Percentiles rank a stretch among this genome's conserved stretches.
phyloP scores from a whole-genome alignment of 2,797 vertebrate genomes.

The Pantherophis alleghaniensis region DNA sequence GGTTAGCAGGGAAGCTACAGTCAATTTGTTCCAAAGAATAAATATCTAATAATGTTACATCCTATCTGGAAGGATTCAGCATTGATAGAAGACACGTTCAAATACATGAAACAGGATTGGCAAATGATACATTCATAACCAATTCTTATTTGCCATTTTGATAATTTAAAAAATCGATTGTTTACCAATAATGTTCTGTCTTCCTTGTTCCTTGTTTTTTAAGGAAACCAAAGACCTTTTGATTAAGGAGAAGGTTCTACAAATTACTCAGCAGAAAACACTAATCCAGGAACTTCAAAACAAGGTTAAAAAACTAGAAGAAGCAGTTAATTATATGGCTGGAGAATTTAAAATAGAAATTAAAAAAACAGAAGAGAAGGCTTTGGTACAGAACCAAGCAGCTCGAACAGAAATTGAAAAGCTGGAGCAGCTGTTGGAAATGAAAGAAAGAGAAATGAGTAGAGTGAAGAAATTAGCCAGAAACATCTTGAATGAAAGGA shows the following conservation, averaged over 20 bases:
- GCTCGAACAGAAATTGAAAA: slow-evolving; percentile 73
- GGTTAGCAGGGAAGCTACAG: not conserved
- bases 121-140: not conserved
- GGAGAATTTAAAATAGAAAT: slow-evolving; percentile 66
- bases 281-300: slow-evolving; percentile 70
- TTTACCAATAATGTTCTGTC: slow-evolving; percentile 8
- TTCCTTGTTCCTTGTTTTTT: slow-evolving; percentile 28
- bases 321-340: slow-evolving; percentile 60
- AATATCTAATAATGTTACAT: not conserved
- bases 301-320: slow-evolving; percentile 75
- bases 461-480: slow-evolving; percentile 77
- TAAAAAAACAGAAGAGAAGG: slow-evolving; percentile 51
- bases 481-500: slow-evolving; percentile 79
- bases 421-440: slow-evolving; percentile 76
- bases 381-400: slow-evolving; percentile 63
- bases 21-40: not conserved
- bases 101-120: not conserved
- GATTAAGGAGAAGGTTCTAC: slow-evolving; percentile 74
- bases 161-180: not conserved
- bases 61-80: not conserved
- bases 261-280: slow-evolving; percentile 73
- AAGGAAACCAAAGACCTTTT: slow-evolving; percentile 79
- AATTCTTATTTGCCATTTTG: not conserved
- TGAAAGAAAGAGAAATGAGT: slow-evolving; percentile 80
- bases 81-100: not conserved